These are phyloP conservation scores for Tigriopus japonicus DNA, from an alignment of 1,140 invertebrate species.

Conservation along the genomic window DNA sequence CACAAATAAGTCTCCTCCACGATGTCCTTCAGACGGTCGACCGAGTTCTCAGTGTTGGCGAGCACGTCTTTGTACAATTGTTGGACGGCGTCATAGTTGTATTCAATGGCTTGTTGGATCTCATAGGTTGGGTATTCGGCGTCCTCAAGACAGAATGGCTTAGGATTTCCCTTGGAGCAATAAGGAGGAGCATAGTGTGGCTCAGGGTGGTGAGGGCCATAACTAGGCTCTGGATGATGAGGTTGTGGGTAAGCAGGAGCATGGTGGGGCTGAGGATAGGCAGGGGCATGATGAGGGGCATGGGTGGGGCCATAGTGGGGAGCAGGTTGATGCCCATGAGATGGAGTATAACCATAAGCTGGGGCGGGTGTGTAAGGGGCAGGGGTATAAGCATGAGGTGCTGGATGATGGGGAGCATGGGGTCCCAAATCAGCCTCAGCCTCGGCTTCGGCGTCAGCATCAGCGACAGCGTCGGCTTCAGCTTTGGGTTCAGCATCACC, in stretches of 20 bases:
- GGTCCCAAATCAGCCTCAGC: neutral
- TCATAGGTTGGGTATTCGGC: constrained; percentile 18
- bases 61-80: constrained; percentile 19
- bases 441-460: neutral
- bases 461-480: neutral
- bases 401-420: neutral
- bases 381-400: constrained; percentile 3
- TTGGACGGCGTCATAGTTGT: constrained; percentile 18
- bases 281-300: neutral
- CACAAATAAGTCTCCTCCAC: constrained; percentile 20
- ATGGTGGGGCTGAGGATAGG: neutral
- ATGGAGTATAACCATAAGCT: neutral
- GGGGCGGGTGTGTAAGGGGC: neutral
- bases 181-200: neutral
- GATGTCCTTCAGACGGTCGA: constrained; percentile 17
- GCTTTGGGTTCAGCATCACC: no score
- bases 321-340: neutral
- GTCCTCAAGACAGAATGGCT: constrained; percentile 18
- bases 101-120: constrained; percentile 16
- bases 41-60: constrained; percentile 19
- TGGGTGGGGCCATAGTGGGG: neutral
- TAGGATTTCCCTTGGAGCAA: constrained; percentile 15
- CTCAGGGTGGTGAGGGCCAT: neutral
- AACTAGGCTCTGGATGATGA: neutral
- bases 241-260: neutral